These are phyloP conservation scores for Hyphantria cunea DNA, from an alignment of 1,140 invertebrate genomes.

Conservation along the genomic window DNA sequence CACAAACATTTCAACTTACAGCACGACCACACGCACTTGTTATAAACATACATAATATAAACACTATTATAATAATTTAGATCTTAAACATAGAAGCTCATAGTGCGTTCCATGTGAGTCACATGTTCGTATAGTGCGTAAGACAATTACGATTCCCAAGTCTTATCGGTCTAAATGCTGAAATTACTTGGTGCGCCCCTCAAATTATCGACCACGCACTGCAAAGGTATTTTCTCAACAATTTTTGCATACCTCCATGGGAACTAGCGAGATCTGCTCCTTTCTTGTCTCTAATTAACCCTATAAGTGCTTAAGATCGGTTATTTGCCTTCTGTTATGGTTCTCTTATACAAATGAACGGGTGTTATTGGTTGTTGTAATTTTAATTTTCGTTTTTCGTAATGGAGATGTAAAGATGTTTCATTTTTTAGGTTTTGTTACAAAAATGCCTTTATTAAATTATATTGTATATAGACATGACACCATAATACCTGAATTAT, in stretches of 20 bases:
- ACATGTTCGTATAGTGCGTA: conserved; percentile 8
- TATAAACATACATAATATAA: no score
- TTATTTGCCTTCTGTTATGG: conserved; percentile 44
- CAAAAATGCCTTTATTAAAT: no score
- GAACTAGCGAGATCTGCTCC: conserved; percentile 54
- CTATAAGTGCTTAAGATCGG: conserved; percentile 41
- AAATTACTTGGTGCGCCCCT: conserved; percentile 47
- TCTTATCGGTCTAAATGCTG: conserved; percentile 59
- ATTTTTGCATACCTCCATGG: conserved; percentile 73
- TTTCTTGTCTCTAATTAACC: conserved; percentile 50
- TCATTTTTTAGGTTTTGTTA: no score
- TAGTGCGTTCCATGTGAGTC: neutral
- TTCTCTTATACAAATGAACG: neutral
- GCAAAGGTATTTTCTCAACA: conserved; percentile 63
- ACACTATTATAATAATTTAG: no score
- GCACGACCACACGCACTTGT: no score
- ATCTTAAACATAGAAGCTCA: neutral
- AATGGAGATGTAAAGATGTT: neutral
- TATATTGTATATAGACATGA: no score
- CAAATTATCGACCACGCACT: conserved; percentile 64
- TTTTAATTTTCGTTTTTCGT: neutral
- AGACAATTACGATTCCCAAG: conserved; percentile 41
- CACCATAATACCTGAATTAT: no score
- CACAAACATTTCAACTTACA: no score
- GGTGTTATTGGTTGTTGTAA: neutral